phyloP scores from a whole-genome alignment of 2,113 vertebrate genomes.

The Piprites chloris region DNA sequence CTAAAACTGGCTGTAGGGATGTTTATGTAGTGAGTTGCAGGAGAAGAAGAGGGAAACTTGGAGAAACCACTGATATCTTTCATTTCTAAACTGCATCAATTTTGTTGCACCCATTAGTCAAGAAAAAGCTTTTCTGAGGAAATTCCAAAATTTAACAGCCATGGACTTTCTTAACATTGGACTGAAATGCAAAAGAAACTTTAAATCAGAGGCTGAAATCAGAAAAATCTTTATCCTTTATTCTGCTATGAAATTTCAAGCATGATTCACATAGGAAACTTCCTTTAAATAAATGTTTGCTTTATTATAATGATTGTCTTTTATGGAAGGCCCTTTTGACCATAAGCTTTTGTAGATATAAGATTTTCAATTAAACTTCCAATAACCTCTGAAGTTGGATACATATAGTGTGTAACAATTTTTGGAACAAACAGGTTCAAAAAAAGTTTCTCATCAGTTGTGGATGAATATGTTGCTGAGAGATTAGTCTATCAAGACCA shows the following conservation, averaged over 20 bases:
- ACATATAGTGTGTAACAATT: not conserved
- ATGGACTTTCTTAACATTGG: not conserved
- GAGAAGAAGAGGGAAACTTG: not conserved
- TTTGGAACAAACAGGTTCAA: not conserved
- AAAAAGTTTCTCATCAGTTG: not conserved
- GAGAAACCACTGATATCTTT: not conserved
- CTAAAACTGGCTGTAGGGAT: not conserved
- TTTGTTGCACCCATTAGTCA: not conserved
- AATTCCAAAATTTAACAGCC: not conserved
- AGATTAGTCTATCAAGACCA: not conserved
- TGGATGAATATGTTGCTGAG: not conserved
- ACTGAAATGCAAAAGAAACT: not conserved
- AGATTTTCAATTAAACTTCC: not conserved
- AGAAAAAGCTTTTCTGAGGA: not conserved
- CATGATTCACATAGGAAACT: not conserved
- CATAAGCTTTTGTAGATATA: not conserved
- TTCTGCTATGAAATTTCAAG: not conserved
- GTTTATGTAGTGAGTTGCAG: not conserved
- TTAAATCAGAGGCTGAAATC: not conserved
- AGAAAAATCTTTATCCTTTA: not conserved
- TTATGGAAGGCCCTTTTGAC: not conserved
- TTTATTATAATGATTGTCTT: not conserved
- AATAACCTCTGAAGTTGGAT: not conserved
- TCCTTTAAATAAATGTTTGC: not conserved
- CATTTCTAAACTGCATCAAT: not conserved